Evolutionary conservation across 1,140 invertebrate species (phyloP).

Genomic region (Zaprionus gabonicus): DNA sequence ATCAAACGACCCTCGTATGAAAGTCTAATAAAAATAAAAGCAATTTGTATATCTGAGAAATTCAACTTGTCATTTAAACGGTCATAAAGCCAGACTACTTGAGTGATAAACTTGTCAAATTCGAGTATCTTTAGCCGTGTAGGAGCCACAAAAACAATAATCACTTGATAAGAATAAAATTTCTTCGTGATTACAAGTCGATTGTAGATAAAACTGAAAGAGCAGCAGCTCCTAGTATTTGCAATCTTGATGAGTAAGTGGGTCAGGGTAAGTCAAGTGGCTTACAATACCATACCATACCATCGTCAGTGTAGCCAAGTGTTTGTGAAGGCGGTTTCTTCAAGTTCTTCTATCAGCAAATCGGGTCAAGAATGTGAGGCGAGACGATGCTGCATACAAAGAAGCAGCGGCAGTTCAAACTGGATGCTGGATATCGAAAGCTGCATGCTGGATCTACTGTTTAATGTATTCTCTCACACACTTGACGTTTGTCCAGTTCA

Average conservation of each 20-base stretch:
- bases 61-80: conserved; percentile 6
- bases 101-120: conserved; percentile 7
- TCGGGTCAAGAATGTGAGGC: conserved; percentile 62
- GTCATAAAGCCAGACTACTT: neutral
- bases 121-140: neutral
- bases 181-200: conserved; percentile 7
- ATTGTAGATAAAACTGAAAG: conserved; percentile 12
- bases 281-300: conserved; percentile 5
- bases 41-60: neutral
- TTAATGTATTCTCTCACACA: conserved; percentile 43
- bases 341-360: conserved; percentile 34
- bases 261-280: conserved; percentile 41
- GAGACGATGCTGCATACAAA: conserved; percentile 53
- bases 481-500: conserved; percentile 53
- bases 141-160: conserved; percentile 14
- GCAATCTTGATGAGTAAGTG: conserved; percentile 23
- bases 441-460: conserved; percentile 57
- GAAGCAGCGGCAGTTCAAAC: conserved; percentile 16
- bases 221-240: neutral
- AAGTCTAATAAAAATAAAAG: neutral
- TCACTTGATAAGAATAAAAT: conserved; percentile 17
- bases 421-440: conserved; percentile 19
- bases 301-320: conserved; percentile 27
- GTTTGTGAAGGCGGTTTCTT: conserved; percentile 35
- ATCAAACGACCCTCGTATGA: too few relatives aligned